Base-by-base conservation (phyloP, 2,888 invertebrate genomes). In the Allophyes oxyacanthae region DNA sequence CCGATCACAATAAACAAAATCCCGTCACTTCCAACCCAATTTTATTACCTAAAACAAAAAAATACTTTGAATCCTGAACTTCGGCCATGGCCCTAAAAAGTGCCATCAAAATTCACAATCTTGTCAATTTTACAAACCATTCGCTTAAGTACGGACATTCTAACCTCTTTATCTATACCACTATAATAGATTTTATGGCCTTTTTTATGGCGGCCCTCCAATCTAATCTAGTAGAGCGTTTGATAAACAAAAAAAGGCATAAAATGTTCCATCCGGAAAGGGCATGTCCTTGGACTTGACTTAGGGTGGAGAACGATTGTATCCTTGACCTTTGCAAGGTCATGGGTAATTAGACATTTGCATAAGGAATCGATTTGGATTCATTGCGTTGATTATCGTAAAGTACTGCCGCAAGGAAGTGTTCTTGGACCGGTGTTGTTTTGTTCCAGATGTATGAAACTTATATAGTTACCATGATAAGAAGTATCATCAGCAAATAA, bases 211-310 rank as follows among this genome's bases (percentile, higher is more conserved):
- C 50, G 59, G 62, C 72, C 67, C 73, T 72, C 52, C 75, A 77
- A 83, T 84, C 77, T 84, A 81, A 86, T 86, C 86, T 85, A 75
- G 54, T 69, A 50, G 58, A 76, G 63, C 65, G 75, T 76, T 75
- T 60, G 57, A 70, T 73, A 80, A 74, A 75, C 67, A 67, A 74
- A 74, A 62, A 76, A 58, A 34, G 58, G 28, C 68, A 49, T 79
- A 76, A 78, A 77, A 43, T 42, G 7, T 56, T 32, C 57, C 61
- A 45, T 40, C 45, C 62, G 62, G 50, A 64, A 60, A 43, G 49
- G 45, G 52, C 46, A 41, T 51, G 66, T 52, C 63, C 67, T 62
- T 63, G 65, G 54, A 37, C 44, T 51, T 62, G 59, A 59, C 72
- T 70, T 43, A 20, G 20, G 6, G 32, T 52, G 40, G 25, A 54